A percentile compares a stretch with the other conserved stretches of the same genome.
phyloP scores from a whole-genome alignment of 2,797 vertebrate species.

The Botia kubotai region DNA sequence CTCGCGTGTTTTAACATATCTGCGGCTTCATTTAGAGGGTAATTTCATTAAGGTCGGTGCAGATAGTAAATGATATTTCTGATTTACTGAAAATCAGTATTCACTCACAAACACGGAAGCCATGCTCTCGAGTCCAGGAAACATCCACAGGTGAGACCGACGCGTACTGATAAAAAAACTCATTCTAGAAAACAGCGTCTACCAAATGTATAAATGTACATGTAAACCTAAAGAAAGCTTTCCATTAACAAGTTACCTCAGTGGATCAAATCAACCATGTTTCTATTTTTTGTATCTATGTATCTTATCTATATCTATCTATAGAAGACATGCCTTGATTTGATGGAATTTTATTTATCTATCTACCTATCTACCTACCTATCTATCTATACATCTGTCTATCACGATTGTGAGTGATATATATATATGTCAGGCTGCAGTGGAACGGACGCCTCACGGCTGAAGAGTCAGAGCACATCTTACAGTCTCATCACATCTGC shows the following conservation, averaged over 20 bases:
- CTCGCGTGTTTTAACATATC: constrained; percentile 4
- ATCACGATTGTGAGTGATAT: background rate
- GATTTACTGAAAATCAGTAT: constrained; percentile 5
- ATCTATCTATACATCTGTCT: background rate
- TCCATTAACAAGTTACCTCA: no score
- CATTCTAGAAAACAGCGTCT: no score
- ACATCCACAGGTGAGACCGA: background rate
- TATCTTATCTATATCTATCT: no score
- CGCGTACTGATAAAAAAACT: no score
- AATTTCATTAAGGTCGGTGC: background rate
- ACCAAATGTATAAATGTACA: no score
- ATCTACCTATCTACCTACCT: background rate
- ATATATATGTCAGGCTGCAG: background rate
- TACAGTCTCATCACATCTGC: constrained; percentile 51
- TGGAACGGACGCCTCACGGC: constrained; percentile 6
- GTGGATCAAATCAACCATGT: no score
- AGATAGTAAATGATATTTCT: background rate
- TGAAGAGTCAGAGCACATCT: background rate
- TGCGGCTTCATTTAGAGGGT: background rate
- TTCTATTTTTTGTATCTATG: no score
- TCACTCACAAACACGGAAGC: background rate
- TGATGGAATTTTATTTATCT: no score
- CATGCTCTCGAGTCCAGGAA: background rate
- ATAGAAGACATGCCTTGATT: no score
- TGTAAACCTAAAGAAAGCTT: no score